These are phyloP conservation scores for Euwallacea similis DNA, from an alignment of 1,140 invertebrate species.

Conservation along the genomic window DNA sequence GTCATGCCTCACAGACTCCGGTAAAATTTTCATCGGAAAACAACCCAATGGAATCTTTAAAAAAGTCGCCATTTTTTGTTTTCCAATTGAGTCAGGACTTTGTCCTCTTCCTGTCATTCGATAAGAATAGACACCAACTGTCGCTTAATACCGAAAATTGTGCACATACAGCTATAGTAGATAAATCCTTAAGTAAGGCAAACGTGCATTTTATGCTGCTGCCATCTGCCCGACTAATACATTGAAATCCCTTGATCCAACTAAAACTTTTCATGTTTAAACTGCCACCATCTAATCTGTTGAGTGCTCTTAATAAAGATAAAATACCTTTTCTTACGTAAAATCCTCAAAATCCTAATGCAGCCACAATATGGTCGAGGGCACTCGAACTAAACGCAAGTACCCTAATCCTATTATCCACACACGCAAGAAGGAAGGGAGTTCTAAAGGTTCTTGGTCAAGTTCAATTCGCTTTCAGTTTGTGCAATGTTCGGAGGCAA, in stretches of 20 bases:
- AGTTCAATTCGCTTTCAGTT: background rate
- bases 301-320: conserved; percentile 21
- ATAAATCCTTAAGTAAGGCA: too few relatives aligned
- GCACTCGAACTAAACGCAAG: background rate
- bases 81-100: too few relatives aligned
- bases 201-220: too few relatives aligned
- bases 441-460: background rate
- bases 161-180: too few relatives aligned
- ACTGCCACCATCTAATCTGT: conserved; percentile 16
- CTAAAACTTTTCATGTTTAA: conserved; percentile 16
- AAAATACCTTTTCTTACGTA: conserved; percentile 15
- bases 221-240: background rate
- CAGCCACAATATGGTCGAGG: conserved; percentile 10
- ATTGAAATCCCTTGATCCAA: background rate
- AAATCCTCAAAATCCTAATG: conserved; percentile 18
- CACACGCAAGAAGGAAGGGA: background rate
- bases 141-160: too few relatives aligned
- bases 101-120: too few relatives aligned
- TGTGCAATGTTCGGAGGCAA: background rate
- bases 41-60: background rate
- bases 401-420: conserved; percentile 13
- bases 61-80: too few relatives aligned
- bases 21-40: conserved; percentile 23
- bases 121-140: too few relatives aligned
- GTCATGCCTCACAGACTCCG: conserved; percentile 22